Evolutionary conservation across 2,888 invertebrate genomes (phyloP), one percentile per base, ranked within the genome.

Genomic region (Amphipyra tragopoginis): DNA sequence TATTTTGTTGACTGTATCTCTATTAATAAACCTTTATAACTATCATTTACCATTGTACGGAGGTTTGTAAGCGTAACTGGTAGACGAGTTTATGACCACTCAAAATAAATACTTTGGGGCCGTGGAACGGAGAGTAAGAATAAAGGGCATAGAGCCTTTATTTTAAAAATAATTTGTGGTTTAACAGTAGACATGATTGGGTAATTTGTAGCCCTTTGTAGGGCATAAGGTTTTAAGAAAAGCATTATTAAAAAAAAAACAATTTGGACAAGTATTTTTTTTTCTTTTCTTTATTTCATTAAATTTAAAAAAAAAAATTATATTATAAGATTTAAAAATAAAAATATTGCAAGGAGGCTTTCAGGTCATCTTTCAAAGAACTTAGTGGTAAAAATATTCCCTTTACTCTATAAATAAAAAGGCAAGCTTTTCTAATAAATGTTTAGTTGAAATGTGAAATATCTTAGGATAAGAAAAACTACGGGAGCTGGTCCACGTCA

Each of bases 11-110:
- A 29, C 29, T 29, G 59, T 54, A 68, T 66, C 62, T 64, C 68
- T 72, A 76, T 79, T 76, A 81, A 77, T 79, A 77, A 73, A 72
- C 60, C 53, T 79, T 82, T 79, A 80, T 67, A 63, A 74, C 76
- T 68, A 74, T 77, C 78, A 81, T 84, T 80, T 79, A 70, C 60
- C 53, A 70, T 56, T 74, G 56, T 56, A 63, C 44, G 63, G 15
- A 48, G 58, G 56, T 58, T 62, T 66, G 65, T 52, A 29, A 62
- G 70, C 45, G 50, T 72, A 69, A 61, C 69, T 57, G 53, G 56
- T 47, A 9, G 58, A 56, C 49, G 45, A 73, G 40, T 69, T 72
- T 73, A 73, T 57, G 59, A 36, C 56, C 59, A 34, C 29, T 52
- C 36, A 8, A 33, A 44, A 44, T 55, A 33, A 44, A 44, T 55